Evolutionary conservation across 1,140 invertebrate species (phyloP), one percentile per base, ranked within the genome.

Genomic region (Thaumatotibia leucotreta): DNA sequence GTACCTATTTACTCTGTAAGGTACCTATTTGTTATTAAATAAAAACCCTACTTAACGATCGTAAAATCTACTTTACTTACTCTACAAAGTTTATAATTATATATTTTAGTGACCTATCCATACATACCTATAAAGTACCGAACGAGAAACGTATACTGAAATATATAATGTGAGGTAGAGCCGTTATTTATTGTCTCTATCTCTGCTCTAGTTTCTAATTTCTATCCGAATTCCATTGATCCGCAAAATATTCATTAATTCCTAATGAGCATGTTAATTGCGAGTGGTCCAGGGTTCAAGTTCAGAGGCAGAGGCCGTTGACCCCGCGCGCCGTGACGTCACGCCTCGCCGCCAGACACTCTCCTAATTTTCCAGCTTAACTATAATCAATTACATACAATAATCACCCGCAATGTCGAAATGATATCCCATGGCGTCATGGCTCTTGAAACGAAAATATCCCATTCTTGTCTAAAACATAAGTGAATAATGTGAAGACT

Each of bases 291-390:
- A 23, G 39, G 61, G 69, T 69, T 73, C 70, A 73, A 73, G 70
- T 73, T 73, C 70, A 69, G 39, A 20, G 62, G 45, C 62, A 5
- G 49, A 33, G 70, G 70, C 31, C 67, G 35, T 24, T 52, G 70
- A 68, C 70, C 69, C 32, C 70, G 62, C 50, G 63, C 70, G 65
- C 32, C 70, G 62, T 65, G 63, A 65, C 63, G 49, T 65, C 63
- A 65, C 63, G 62, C 62, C 31, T 24, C 29, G 20, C 8, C 39
- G 39, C 39, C 35, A 6, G 39, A 11, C 39, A 20, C 17, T 20
- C 39, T 45, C 39, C 39, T 20, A 45, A 45, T 45, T 17, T 45
- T 45, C 14, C 39, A 45, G 39, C 17, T 45, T 45, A 45, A 45
- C 14, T 20, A 45, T 8, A 45, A 8, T 45, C n/a, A 45, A 45